These are phyloP conservation scores for Phenacoccus solenopsis DNA, from an alignment of 1,140 invertebrate genomes.

Conservation along the genomic window DNA sequence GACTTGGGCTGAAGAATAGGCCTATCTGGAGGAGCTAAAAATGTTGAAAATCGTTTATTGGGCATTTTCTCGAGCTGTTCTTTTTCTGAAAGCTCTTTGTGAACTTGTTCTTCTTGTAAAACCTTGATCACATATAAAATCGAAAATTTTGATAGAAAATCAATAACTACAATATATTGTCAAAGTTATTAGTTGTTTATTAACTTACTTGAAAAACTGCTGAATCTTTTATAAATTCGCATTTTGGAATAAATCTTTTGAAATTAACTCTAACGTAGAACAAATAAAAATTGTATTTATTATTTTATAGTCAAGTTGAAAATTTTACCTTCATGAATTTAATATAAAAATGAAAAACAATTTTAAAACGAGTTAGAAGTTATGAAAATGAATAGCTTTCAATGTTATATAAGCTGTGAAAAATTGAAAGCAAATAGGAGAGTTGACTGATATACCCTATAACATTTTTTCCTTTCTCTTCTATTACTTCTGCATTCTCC, in stretches of 20 bases:
- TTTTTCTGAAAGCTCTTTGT: slow-evolving; percentile 29
- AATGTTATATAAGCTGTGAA: too few species aligned
- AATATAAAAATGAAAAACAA: too few species aligned
- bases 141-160: not conserved
- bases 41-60: slow-evolving; percentile 30
- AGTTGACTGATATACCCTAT: slow-evolving; percentile 53
- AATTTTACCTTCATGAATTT: too few species aligned
- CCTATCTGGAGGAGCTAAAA: slow-evolving; percentile 26
- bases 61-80: slow-evolving; percentile 28
- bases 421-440: too few species aligned
- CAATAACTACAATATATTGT: not conserved
- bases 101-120: slow-evolving; percentile 28
- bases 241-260: slow-evolving; percentile 49
- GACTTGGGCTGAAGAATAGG: slow-evolving; percentile 23
- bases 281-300: not conserved
- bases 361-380: too few species aligned
- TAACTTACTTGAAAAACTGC: slow-evolving; percentile 44
- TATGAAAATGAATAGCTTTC: too few species aligned
- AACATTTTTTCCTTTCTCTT: slow-evolving; percentile 43
- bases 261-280: slow-evolving; percentile 46
- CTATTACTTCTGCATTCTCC: slow-evolving; percentile 49
- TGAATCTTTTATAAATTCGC: slow-evolving; percentile 48
- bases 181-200: not conserved
- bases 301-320: not conserved
- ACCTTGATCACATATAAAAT: too few species aligned